phyloP scores from a whole-genome alignment of 2,113 vertebrate genomes.

The Bostrychus sinensis region DNA sequence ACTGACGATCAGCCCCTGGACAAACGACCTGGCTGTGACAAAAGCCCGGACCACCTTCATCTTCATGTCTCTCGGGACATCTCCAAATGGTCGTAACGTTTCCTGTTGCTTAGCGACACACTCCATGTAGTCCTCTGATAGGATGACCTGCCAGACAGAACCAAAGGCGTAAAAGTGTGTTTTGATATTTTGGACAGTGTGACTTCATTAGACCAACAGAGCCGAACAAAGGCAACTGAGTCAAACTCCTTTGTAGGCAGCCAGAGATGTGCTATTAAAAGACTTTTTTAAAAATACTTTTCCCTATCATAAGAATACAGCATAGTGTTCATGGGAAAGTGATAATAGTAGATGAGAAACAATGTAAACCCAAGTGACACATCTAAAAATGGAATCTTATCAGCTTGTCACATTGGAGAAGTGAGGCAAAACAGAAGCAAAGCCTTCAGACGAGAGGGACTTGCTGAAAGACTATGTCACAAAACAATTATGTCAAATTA shows the following conservation, averaged over 20 bases:
- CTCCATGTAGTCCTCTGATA: slow-evolving; percentile 90
- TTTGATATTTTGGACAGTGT: no score
- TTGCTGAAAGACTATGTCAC: slow-evolving; percentile 3
- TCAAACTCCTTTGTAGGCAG: background rate
- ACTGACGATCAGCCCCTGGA: slow-evolving; percentile 87
- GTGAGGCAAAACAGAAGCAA: slow-evolving; percentile 5
- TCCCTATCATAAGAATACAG: background rate
- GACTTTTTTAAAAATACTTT: background rate
- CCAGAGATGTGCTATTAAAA: background rate
- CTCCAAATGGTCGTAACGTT: slow-evolving; percentile 88
- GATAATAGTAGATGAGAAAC: slow-evolving; percentile 9
- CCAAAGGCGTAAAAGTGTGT: background rate
- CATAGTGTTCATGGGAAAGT: background rate
- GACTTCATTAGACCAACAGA: slow-evolving; percentile 2
- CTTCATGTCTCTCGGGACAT: slow-evolving; percentile 87
- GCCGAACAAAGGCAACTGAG: background rate
- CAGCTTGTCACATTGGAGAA: slow-evolving; percentile 2
- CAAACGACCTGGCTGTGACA: slow-evolving; percentile 87
- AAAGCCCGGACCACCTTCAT: slow-evolving; percentile 85
- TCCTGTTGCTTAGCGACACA: slow-evolving; percentile 91
- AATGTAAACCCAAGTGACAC: background rate
- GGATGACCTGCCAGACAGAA: slow-evolving; percentile 56
- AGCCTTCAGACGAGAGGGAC: background rate
- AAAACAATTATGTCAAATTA: background rate
- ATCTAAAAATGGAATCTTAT: slow-evolving; percentile 14